phyloP scores from a whole-genome alignment of 2,888 invertebrate species.

The Halictus ligatus region DNA sequence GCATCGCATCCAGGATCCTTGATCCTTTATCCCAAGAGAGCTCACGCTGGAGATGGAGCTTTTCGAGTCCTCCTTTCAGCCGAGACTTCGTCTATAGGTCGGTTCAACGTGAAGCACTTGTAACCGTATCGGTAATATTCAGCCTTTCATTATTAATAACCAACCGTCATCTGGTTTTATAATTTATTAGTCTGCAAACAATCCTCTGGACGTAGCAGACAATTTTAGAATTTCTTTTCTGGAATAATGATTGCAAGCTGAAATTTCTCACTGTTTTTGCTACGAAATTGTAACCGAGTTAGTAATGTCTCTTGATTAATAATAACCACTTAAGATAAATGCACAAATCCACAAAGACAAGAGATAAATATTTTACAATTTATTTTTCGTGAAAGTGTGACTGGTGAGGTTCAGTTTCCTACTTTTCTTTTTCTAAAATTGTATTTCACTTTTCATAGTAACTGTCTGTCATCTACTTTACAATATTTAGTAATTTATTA shows the following conservation, averaged over 20 bases:
- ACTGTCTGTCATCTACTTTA: background rate
- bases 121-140: background rate
- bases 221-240: background rate
- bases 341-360: too few relatives aligned
- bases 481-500: background rate
- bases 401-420: too few relatives aligned
- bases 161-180: background rate
- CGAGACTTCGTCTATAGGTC: slow-evolving; percentile 68
- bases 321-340: too few relatives aligned
- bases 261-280: background rate
- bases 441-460: background rate
- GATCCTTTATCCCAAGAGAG: slow-evolving; percentile 79
- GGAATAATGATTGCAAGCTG: background rate
- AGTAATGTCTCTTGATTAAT: too few relatives aligned
- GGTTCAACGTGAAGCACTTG: slow-evolving; percentile 46
- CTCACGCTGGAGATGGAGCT: slow-evolving; percentile 75
- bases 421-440: too few relatives aligned
- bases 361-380: too few relatives aligned
- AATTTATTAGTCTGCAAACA: slow-evolving; percentile 7
- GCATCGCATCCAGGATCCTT: slow-evolving; percentile 78
- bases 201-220: background rate
- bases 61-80: slow-evolving; percentile 76
- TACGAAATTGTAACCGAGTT: background rate
- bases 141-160: background rate
- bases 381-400: too few relatives aligned